A percentile compares a stretch with the other conserved stretches of the same genome.
Evolutionary conservation across 2,113 vertebrate species (phyloP).

Genomic region (Gadus chalcogrammus): DNA sequence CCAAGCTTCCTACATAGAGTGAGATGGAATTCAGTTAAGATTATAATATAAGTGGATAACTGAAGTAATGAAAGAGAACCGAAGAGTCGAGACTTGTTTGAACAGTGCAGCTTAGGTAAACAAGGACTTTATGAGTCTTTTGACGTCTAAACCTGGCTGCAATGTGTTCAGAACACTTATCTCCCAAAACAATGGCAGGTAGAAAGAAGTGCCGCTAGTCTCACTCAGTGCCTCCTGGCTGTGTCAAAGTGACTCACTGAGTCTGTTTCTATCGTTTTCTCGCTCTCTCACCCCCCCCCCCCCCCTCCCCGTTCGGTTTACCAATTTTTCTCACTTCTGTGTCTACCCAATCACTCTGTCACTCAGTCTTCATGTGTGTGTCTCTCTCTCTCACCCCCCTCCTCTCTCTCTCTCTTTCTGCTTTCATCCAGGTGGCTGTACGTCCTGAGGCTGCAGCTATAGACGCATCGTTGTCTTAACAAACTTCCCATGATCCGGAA

Average conservation of each 20-base stretch:
- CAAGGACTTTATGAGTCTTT: background rate
- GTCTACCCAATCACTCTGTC: background rate
- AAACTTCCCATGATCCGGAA: background rate
- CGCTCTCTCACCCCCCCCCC: slow-evolving; percentile 5
- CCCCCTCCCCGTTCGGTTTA: slow-evolving; percentile 26
- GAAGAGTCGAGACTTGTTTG: too few relatives aligned
- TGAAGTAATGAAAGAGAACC: too few relatives aligned
- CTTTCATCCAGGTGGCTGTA: slow-evolving; percentile 41
- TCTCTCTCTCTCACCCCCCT: slow-evolving; percentile 17
- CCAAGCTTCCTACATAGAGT: too few relatives aligned
- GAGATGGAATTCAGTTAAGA: too few relatives aligned
- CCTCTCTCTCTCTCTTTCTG: slow-evolving; percentile 23
- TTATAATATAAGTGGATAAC: too few relatives aligned
- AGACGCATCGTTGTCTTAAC: slow-evolving; percentile 48
- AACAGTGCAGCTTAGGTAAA: too few relatives aligned
- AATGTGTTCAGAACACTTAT: slow-evolving; percentile 13
- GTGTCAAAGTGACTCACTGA: slow-evolving; percentile 35
- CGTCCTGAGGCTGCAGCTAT: slow-evolving; percentile 46
- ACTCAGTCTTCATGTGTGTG: slow-evolving; percentile 8
- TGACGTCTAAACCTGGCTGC: slow-evolving; percentile 35
- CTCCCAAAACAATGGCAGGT: slow-evolving; percentile 21
- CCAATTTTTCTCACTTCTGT: slow-evolving; percentile 21
- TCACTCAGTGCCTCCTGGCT: slow-evolving; percentile 36
- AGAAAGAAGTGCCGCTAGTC: slow-evolving; percentile 39
- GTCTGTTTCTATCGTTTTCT: background rate